phyloP scores from a whole-genome alignment of 2,888 invertebrate species.

The Catocala sponsa region DNA sequence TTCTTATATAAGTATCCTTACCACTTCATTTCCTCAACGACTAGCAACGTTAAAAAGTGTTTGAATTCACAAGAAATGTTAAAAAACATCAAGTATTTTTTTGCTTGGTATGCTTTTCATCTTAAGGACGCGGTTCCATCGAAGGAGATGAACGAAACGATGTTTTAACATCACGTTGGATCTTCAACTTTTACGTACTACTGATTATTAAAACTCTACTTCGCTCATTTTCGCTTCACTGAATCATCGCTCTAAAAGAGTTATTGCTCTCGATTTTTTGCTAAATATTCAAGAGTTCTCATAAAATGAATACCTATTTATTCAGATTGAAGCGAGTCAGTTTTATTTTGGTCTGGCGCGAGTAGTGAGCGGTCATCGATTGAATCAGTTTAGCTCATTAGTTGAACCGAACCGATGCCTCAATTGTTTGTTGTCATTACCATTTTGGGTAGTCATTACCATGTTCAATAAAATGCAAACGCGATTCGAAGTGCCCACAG shows the following conservation, averaged over 20 bases:
- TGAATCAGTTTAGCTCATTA: constrained; percentile 2
- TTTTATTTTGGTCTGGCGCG: not conserved
- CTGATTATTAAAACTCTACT: too few relatives aligned
- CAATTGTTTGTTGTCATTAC: too few relatives aligned
- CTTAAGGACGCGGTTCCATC: not conserved
- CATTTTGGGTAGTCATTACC: not conserved
- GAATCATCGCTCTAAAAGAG: not conserved
- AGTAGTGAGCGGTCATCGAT: not conserved
- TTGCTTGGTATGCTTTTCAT: not conserved
- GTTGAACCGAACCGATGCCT: not conserved
- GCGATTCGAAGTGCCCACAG: too few relatives aligned
- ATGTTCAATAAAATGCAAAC: not conserved
- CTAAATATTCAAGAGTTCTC: not conserved
- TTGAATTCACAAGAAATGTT: not conserved
- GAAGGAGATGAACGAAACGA: not conserved
- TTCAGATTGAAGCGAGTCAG: not conserved
- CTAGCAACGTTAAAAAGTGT: not conserved
- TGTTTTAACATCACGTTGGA: too few relatives aligned
- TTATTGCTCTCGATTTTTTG: not conserved
- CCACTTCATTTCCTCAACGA: not conserved
- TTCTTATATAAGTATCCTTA: too few relatives aligned
- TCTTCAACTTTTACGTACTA: too few relatives aligned
- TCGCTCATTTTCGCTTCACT: too few relatives aligned
- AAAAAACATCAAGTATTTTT: not conserved
- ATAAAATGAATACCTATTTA: constrained; percentile 4